Evolutionary conservation across 1,140 invertebrate species (phyloP), one percentile per base, ranked within the genome.

Genomic region (Drosophila malerkotliana): DNA sequence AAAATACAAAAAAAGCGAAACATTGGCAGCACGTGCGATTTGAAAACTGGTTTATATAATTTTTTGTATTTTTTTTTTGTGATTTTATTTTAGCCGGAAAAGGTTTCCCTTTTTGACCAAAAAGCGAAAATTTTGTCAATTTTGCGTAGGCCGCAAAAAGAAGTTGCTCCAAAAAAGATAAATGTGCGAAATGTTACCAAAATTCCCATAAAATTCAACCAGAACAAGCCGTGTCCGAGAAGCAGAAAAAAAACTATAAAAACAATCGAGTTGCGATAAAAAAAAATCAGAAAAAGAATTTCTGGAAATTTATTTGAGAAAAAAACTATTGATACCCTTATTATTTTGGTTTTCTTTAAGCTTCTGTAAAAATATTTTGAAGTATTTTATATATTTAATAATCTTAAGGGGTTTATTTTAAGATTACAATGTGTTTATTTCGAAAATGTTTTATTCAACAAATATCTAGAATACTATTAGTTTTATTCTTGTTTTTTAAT

Each of bases 21-120:
- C 34, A 37, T 37, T 37, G n/a, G 41, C 61, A 81, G 79, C 78
- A 81, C 78, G 78, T 81, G 73, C 61, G 73, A 48, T 30, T 49
- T 12, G 12, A 24, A 32, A 51, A 59, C 47, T 56, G 41, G 77
- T 67, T 62, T 52, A n/a, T 41, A 34, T 59, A 18, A 15, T 26
- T 14, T 3, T 18, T 18, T 18, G 18, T 18, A 1, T 34, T 52
- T 8, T 28, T 14, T 10, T 32, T 44, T 44, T 21, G 26, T 5
- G 30, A 6, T 34, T 58, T 47, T 44, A 15, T 15, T 44, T 44
- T 14, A 18, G 41, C 15, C 41, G 41, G 41, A 44, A 44, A 37
- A 12, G 34, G 24, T 12, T 34, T n/a, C 3, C 10, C 28, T 1
- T 30, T 34, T 4, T 9, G 12, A 8, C 9, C 12, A 28, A 41